Evolutionary conservation across 2,113 vertebrate species (phyloP).

Genomic region (Salvator merianae): DNA sequence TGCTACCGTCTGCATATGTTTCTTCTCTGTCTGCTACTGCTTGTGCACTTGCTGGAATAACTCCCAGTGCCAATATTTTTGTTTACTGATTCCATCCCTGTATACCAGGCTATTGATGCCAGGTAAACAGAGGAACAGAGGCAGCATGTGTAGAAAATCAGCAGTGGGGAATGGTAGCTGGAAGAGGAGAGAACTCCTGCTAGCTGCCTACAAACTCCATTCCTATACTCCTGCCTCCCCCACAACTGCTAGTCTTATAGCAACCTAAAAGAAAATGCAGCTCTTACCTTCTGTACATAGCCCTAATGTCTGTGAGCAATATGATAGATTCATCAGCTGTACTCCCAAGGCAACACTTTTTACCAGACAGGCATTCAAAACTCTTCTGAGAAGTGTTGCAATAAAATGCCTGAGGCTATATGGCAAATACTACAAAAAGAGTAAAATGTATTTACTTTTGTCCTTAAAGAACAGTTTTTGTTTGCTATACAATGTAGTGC

Average conservation of each 20-base stretch:
- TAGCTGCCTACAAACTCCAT: not conserved
- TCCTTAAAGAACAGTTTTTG: not conserved
- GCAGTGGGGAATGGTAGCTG: not conserved
- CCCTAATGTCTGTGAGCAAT: not conserved
- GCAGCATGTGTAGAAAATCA: not conserved
- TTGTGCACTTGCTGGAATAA: not conserved
- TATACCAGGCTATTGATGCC: not conserved
- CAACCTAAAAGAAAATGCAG: not conserved
- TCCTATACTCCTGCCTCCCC: no score
- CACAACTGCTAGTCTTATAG: no score
- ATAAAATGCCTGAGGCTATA: constrained; percentile 1
- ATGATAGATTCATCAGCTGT: not conserved
- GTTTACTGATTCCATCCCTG: not conserved
- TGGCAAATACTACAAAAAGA: not conserved
- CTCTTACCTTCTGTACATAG: not conserved
- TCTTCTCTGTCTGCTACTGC: not conserved
- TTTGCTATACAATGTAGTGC: not conserved
- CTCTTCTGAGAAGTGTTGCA: not conserved
- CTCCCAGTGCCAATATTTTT: not conserved
- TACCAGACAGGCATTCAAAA: not conserved
- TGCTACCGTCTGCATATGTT: not conserved
- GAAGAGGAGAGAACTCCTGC: not conserved
- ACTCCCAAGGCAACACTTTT: not conserved
- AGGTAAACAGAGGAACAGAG: not conserved
- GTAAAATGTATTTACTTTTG: not conserved